Evolutionary conservation across 2,888 invertebrate species (phyloP), one percentile per base, ranked within the genome.

Genomic region (Plebejus melissa): DNA sequence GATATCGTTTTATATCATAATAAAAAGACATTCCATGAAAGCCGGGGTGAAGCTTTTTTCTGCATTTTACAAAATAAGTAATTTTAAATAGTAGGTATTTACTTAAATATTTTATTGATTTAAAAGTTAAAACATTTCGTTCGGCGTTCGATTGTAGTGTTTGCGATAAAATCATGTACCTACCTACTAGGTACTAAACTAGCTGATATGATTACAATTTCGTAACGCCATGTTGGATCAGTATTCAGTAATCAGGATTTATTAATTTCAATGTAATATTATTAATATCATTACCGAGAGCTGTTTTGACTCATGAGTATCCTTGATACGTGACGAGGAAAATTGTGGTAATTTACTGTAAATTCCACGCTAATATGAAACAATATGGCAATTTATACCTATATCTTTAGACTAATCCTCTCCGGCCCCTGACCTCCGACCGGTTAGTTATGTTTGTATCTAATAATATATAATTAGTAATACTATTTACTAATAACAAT

Each of bases 281-380:
- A 50, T 50, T 13, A 50, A 11, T 50, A 54, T 54, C 16, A 54
- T 58, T 58, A 58, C 58, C 58, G 5, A 60, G 60, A 60, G 28
- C 22, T 58, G 58, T 60, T 60, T 60, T 60, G 60, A 28, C 28
- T 32, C 16, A 65, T 65, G 22, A 58, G 5, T 65, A 65, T 65
- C 65, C 65, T 65, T 32, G 28, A 65, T 65, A 65, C 65, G 65
- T 65, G 65, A 65, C 13, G 32, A 36, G 65, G 65, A 65, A 32
- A 65, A 65, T 13, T 13, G 13, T 4, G 4, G 1, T 7, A 65
- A 65, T 65, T 28, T 65, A 65, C 13, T 22, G 28, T 7, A 60
- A 7, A n/a, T 54, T 54, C 11, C 54, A 54, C 54, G 54, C 11
- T 54, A 16, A 58, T 22, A 22, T 22, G 58, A 58, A 58, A 58